These are phyloP conservation scores for Typhlichthys eigenmanni DNA, from an alignment of 2,797 vertebrate species.

Conservation along the genomic window DNA sequence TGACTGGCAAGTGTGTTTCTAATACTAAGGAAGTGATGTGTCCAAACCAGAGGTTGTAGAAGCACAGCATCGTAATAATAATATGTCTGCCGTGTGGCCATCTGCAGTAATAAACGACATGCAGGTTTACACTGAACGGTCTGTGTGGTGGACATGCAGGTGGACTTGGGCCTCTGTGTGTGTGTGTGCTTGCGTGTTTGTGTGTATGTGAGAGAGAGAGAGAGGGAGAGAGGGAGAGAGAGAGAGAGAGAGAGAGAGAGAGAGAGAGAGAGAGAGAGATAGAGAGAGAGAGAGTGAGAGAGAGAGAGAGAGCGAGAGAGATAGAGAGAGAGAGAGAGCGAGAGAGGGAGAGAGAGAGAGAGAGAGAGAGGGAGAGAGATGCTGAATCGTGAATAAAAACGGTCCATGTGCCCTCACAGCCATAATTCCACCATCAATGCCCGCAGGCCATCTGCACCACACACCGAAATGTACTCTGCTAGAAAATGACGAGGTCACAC, in stretches of 20 bases:
- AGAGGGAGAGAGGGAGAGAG: too few relatives aligned
- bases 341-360: too few relatives aligned
- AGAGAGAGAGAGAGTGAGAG: too few relatives aligned
- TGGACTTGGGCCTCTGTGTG: conserved; percentile 13
- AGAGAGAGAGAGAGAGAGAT: neutral
- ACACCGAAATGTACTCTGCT: too few relatives aligned
- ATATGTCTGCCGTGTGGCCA: too few relatives aligned
- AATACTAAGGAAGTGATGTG: conserved; percentile 56
- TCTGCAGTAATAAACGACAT: neutral
- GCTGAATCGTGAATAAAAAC: neutral
- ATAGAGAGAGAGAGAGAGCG: neutral
- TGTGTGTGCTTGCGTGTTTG: neutral
- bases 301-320: too few relatives aligned
- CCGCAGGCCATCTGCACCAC: too few relatives aligned
- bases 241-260: too few relatives aligned
- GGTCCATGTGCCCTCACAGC: too few relatives aligned
- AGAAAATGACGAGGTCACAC: too few relatives aligned
- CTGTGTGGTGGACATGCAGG: neutral
- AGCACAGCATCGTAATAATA: conserved; percentile 5
- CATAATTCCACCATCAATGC: too few relatives aligned
- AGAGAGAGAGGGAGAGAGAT: neutral
- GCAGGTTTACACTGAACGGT: conserved; percentile 5
- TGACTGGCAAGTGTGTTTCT: conserved; percentile 50
- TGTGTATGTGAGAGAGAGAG: too few relatives aligned
- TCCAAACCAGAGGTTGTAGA: conserved; percentile 23